Base-by-base conservation (phyloP, 1,140 invertebrate species). In the Sitodiplosis mosellana region DNA sequence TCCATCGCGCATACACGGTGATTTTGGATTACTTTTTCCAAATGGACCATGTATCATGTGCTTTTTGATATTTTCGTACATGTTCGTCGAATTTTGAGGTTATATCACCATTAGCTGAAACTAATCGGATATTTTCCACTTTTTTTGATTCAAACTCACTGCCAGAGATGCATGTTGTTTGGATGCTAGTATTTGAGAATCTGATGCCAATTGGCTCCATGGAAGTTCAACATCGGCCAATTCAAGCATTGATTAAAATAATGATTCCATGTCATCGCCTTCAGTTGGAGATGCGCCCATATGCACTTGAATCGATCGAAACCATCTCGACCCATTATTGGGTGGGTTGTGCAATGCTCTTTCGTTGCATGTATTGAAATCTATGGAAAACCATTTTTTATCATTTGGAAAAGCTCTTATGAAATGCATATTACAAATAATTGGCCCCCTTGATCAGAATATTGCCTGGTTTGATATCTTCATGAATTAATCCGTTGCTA, bases 1-100 rank as follows among this genome's bases (percentile, higher is more conserved):
- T 44, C 49, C 51, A 48, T 56, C 46, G 7, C 42, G 36, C 49
- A 53, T 52, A 38, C 52, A 55, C 49, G 46, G 49, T 49, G 52
- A 53, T 2, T 42, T 20, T 18, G 20, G 17, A 45, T 68, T 66
- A 7, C 58, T 20, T 40, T 10, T 2, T 54, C 64, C 66, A 54
- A 66, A 70, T 4, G 64, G 66, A 34, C 66, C 66, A 60, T 72
- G 66, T 54, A 70, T 66, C 68, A 73, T 74, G 51, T 63, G 49
- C 47, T 56, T 64, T 7, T 43, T 64, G 15, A 71, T 59, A 47
- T 66, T 52, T 34, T 54, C 55, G 59, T 59, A 54, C 21, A 71
- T n/a, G n/a, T n/a, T n/a, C n/a, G n/a, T n/a, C n/a, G n/a, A n/a
- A n/a, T n/a, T n/a, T n/a, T n/a, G n/a, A n/a, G n/a, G n/a, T n/a